These are phyloP conservation scores for Lepeophtheirus nordmannii DNA, from an alignment of 2,888 invertebrate genomes.

Conservation along the genomic window DNA sequence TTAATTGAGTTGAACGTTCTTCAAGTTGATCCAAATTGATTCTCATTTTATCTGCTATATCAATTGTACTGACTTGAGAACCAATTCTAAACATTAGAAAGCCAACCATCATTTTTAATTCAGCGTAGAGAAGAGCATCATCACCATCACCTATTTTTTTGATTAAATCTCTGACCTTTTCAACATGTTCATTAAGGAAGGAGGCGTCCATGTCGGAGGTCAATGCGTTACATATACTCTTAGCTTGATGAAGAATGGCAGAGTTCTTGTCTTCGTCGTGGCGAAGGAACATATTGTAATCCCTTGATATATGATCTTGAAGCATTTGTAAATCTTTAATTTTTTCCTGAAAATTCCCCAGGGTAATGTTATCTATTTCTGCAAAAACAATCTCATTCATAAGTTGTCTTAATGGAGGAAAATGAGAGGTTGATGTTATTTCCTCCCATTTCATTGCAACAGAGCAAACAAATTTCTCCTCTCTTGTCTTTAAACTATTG, in stretches of 20 bases:
- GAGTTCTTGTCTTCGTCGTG: neutral
- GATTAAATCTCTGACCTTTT: neutral
- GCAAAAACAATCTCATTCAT: neutral
- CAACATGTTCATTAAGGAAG: neutral
- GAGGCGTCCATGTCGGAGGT: neutral
- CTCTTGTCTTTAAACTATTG: neutral
- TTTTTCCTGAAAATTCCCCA: neutral
- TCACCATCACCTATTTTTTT: neutral
- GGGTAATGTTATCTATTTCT: neutral
- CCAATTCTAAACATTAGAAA: neutral
- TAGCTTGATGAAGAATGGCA: neutral
- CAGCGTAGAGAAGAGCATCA: neutral
- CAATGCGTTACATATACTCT: neutral
- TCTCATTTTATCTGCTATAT: neutral
- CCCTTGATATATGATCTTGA: neutral
- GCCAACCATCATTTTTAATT: neutral
- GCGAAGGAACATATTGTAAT: neutral
- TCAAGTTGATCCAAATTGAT: neutral
- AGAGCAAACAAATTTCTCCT: neutral
- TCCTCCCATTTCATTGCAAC: constrained; percentile 1
- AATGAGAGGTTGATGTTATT: neutral
- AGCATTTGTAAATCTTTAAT: neutral
- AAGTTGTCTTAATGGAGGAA: neutral
- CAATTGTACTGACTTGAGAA: neutral
- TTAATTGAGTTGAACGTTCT: neutral